Conservation (phyloP, 1,140 invertebrate species). For the Mycetomoellerius zeteki region DNA sequence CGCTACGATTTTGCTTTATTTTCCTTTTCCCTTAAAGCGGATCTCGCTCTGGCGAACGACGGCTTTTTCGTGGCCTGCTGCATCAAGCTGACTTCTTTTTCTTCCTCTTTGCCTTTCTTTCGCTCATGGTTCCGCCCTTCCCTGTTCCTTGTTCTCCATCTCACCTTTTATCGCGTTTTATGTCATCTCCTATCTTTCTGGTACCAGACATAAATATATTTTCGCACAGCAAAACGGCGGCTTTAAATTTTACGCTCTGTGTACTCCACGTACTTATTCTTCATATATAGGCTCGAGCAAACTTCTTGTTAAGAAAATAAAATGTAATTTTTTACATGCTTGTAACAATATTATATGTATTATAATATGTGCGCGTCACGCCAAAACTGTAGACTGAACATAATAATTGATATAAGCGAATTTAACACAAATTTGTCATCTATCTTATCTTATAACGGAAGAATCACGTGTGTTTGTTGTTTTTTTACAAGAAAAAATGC, state of each 20-base stretch:
- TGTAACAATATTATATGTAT: background rate
- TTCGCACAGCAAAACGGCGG: conserved; percentile 60
- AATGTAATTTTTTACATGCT: conserved; percentile 4
- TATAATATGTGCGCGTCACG: background rate
- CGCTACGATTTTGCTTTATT: conserved; percentile 60
- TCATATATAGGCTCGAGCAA: conserved; percentile 34
- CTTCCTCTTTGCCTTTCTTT: conserved; percentile 10
- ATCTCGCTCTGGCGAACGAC: conserved; percentile 55
- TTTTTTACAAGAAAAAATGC: background rate
- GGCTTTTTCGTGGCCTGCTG: conserved; percentile 51
- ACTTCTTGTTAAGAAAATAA: background rate
- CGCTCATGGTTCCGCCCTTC: background rate
- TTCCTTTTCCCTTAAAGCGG: conserved; percentile 58
- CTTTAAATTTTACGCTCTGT: conserved; percentile 59
- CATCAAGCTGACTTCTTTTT: conserved; percentile 55
- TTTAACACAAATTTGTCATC: background rate
- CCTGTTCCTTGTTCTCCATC: background rate
- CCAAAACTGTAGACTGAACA: background rate
- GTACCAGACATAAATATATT: conserved; percentile 67
- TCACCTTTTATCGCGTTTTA: conserved; percentile 43
- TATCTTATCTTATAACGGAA: background rate
- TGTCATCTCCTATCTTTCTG: conserved; percentile 27
- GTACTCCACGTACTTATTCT: conserved; percentile 58
- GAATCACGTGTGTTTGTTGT: background rate
- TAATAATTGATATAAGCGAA: background rate